A percentile compares a stretch with the other conserved stretches of the same genome.
phyloP scores from a whole-genome alignment of 2,113 vertebrate genomes.

The Typhlomys cinereus region DNA sequence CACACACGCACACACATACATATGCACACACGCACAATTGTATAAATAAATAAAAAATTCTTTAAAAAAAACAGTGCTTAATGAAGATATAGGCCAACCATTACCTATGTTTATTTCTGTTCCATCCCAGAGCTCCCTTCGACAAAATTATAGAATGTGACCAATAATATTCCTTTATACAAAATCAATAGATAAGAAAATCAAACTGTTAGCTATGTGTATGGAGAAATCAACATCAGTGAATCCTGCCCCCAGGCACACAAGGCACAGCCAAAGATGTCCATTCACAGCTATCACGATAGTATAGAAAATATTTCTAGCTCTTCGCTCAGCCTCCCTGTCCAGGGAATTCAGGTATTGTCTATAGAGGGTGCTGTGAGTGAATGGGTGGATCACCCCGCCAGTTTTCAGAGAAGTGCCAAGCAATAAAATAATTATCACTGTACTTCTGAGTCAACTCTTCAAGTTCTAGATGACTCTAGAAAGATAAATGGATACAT shows the following conservation, averaged over 20 bases:
- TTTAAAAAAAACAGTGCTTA: not conserved
- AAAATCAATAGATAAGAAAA: not conserved
- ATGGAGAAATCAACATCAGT: not conserved
- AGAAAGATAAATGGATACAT: constrained; percentile 30
- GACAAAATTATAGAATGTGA: not conserved
- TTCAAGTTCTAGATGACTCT: not conserved
- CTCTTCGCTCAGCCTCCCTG: not conserved
- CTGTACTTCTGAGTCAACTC: not conserved
- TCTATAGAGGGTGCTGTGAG: not conserved
- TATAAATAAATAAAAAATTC: no score
- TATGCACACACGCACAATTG: no score
- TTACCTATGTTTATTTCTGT: not conserved
- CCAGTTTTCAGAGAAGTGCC: not conserved
- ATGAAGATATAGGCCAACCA: not conserved
- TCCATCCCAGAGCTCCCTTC: not conserved
- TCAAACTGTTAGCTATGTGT: not conserved
- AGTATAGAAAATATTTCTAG: not conserved
- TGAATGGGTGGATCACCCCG: not conserved
- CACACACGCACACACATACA: no score
- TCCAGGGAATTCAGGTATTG: fast-evolving
- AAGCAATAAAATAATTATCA: not conserved
- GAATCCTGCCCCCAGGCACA: not conserved
- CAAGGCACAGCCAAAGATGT: not conserved
- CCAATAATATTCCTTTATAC: not conserved
- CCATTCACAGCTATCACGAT: not conserved